phyloP scores from a whole-genome alignment of 2,113 vertebrate species.

The Gobio gobio region DNA sequence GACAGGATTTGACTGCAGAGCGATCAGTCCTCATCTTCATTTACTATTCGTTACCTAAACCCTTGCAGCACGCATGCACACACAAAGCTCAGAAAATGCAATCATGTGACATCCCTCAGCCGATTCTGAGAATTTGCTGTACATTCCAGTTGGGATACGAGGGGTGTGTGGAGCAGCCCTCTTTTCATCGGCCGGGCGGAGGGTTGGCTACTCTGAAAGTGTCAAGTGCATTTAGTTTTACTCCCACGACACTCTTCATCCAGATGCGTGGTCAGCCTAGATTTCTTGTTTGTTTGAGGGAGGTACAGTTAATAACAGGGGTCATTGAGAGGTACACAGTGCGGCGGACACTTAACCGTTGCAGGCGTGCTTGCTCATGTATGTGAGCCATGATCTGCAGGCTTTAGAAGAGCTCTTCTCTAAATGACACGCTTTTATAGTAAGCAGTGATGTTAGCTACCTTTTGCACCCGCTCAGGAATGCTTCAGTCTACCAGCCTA shows the following conservation, averaged over 20 bases:
- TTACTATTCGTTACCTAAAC: neutral
- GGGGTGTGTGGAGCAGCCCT: conserved; percentile 65
- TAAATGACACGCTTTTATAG: neutral
- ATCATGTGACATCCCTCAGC: conserved; percentile 70
- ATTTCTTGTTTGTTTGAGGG: neutral
- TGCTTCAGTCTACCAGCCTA: conserved; percentile 9
- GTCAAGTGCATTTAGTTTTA: conserved; percentile 60
- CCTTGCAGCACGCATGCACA: neutral
- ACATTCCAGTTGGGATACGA: conserved; percentile 71
- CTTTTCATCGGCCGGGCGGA: conserved; percentile 64
- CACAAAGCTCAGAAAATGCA: conserved; percentile 39
- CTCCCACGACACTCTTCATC: conserved; percentile 59
- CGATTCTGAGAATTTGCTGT: conserved; percentile 69
- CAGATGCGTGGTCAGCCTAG: conserved; percentile 22
- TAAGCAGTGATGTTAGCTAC: neutral
- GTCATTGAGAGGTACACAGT: neutral
- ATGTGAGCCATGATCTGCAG: neutral
- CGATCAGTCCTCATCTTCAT: conserved; percentile 26
- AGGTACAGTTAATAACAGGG: conserved; percentile 25
- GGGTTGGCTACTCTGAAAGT: conserved; percentile 59
- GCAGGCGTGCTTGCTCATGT: conserved; percentile 25
- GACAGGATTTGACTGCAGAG: neutral
- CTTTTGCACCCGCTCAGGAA: conserved; percentile 33
- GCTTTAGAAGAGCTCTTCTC: neutral
- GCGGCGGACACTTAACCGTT: neutral